phyloP scores from a whole-genome alignment of 2,797 vertebrate genomes.

The Rousettus madagascariensis region DNA sequence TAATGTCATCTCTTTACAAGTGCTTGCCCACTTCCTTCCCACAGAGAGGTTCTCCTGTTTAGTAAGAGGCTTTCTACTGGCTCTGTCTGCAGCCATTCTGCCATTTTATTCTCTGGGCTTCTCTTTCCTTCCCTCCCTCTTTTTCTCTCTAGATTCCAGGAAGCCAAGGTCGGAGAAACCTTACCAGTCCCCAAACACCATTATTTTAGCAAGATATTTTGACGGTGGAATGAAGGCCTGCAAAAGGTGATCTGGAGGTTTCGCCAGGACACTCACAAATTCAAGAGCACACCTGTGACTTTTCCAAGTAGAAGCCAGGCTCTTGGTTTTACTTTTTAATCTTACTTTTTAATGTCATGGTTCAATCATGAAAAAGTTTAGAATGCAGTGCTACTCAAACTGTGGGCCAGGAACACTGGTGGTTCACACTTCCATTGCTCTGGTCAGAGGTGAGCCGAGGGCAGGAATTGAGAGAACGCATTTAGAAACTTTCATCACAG shows the following conservation, averaged over 20 bases:
- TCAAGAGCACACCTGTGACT: background rate
- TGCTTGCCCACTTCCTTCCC: background rate
- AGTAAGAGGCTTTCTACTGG: background rate
- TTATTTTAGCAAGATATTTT: constrained; percentile 49
- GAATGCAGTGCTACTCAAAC: background rate
- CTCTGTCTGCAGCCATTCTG: background rate
- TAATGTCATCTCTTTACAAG: constrained; percentile 36
- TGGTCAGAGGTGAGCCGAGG: background rate
- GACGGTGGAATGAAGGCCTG: background rate
- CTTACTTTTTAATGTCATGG: background rate
- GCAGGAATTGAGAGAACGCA: background rate
- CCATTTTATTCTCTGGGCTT: background rate
- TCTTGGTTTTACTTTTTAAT: background rate
- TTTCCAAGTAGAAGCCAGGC: background rate
- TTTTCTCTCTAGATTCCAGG: constrained; percentile 62
- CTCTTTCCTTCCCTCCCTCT: background rate
- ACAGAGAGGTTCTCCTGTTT: background rate
- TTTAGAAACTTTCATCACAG: background rate
- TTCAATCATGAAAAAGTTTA: background rate
- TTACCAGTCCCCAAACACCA: constrained; percentile 53
- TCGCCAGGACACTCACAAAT: background rate
- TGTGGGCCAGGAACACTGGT: fast-evolving
- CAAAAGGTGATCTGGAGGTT: background rate
- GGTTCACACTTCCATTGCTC: fast-evolving
- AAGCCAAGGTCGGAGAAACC: constrained; percentile 59